These are phyloP conservation scores for Leucophora obtusa DNA, from an alignment of 2,888 invertebrate species.

Conservation along the genomic window DNA sequence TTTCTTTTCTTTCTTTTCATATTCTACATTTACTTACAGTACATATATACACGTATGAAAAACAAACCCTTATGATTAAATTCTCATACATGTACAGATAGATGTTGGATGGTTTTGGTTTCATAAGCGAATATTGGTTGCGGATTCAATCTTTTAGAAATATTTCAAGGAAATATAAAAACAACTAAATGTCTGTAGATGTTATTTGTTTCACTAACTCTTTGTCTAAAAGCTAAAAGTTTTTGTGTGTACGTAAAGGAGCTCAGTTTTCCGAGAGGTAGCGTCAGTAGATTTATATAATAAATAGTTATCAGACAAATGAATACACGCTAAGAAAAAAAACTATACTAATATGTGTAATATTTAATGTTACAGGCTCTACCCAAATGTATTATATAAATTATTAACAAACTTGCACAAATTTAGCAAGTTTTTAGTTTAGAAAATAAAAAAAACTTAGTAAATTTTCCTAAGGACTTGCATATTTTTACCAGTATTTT, in stretches of 20 bases:
- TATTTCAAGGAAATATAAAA: slow-evolving; percentile 21
- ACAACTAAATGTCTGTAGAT: slow-evolving; percentile 38
- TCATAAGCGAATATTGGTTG: slow-evolving; percentile 35
- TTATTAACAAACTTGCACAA: too few relatives aligned
- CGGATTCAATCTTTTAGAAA: slow-evolving; percentile 44
- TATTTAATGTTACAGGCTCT: too few relatives aligned
- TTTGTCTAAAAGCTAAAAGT: slow-evolving; percentile 26
- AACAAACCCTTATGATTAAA: slow-evolving; percentile 56
- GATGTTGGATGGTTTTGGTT: not conserved
- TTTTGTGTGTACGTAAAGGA: not conserved
- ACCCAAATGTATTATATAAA: too few relatives aligned
- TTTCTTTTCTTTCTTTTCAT: slow-evolving; percentile 1
- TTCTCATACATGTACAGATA: slow-evolving; percentile 32
- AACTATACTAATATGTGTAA: too few relatives aligned
- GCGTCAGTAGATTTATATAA: slow-evolving; percentile 32
- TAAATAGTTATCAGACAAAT: not conserved
- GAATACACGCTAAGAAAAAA: too few relatives aligned
- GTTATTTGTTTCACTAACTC: slow-evolving; percentile 33
- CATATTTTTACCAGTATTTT: too few relatives aligned
- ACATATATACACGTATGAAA: slow-evolving; percentile 10
- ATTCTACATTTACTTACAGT: slow-evolving; percentile 11
- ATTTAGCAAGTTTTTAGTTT: too few relatives aligned
- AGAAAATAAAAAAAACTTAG: too few relatives aligned
- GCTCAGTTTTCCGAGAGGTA: slow-evolving; percentile 34
- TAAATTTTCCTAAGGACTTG: too few relatives aligned